Base-by-base conservation (phyloP, 2,797 vertebrate species). In the Coccyzus lansbergi region DNA sequence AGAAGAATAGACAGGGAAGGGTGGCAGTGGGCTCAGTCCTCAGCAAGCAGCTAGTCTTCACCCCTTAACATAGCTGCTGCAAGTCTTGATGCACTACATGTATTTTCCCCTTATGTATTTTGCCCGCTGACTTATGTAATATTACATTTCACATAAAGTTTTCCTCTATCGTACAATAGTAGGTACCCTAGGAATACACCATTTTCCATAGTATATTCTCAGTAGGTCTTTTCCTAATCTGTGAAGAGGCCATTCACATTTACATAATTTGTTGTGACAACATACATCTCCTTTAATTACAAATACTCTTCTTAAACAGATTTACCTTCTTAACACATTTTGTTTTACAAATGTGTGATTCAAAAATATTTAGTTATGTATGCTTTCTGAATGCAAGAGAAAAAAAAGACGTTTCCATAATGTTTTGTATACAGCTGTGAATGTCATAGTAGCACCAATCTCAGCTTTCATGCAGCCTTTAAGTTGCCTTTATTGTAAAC, bases 401-500 rank as follows among this genome's bases (percentile, higher is more conserved):
- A 88, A 83, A 42, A n/a, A 90, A 68, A 89, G 68, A 74, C 38
- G 72, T 86, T 93, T 86, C 75, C 85, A 69, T 62, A 92, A 91
- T 28, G 60, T 86, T 94, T 67, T 88, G 72, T 70, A 71, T 52
- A 52, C 59, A 91, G 74, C 60, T 83, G 59, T 83, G 76, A 83
- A 92, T 51, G 55, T 59, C 71, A 83, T 5, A 68, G 72, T 42
- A 83, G 68, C 38, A 93, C 68, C 78, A 31, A 94, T 83, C 86
- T 90, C 49, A 40, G 83, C 38, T 72, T 78, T 88, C 81, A 67
- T n/a, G 48, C 49, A 79, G 92, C 80, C 91, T 85, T 95, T 92
- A 90, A 93, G 77, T 74, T 75, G 75, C 65, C 78, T 96, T 91
- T 63, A 91, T 20, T 69, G 92, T 91, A 96, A 97, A 95, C 94